These are phyloP conservation scores for Echinometra lucunter DNA, from an alignment of 53 echinoderm and acorn worm genomes.

Conservation along the genomic window DNA sequence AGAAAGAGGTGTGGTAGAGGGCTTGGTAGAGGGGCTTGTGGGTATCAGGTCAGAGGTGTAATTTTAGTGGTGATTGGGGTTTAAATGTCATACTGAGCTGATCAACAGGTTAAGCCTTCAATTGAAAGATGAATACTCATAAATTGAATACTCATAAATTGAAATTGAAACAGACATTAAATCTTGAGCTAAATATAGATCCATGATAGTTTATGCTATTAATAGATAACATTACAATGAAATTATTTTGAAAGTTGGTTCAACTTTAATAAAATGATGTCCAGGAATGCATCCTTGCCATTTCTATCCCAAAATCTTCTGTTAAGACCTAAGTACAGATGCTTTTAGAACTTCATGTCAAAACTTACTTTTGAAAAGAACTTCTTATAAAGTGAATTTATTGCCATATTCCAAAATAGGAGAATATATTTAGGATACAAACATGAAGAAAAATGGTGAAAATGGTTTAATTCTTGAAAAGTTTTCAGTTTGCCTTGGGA, in stretches of 20 bases:
- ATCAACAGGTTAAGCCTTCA: neutral
- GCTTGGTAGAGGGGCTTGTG: neutral
- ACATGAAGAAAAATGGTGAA: neutral
- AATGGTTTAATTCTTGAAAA: neutral
- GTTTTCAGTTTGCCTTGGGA: neutral
- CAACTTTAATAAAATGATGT: neutral
- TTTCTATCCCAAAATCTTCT: neutral
- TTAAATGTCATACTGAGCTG: slow-evolving; percentile 21
- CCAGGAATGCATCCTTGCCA: neutral
- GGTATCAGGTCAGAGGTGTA: slow-evolving; percentile 21
- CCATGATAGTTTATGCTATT: neutral
- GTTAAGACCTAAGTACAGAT: neutral
- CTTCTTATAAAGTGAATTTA: neutral
- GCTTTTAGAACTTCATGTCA: neutral
- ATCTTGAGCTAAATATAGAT: neutral
- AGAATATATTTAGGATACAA: neutral
- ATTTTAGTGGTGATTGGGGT: slow-evolving; percentile 6
- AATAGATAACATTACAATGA: neutral
- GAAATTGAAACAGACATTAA: neutral
- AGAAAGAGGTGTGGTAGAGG: slow-evolving; percentile 20
- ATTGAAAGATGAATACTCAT: neutral
- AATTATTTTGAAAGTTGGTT: neutral
- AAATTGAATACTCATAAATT: neutral
- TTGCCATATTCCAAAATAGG: neutral
- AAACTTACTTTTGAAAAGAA: neutral